phyloP scores from a whole-genome alignment of 2,113 vertebrate genomes.

The Anseranas semipalmata region DNA sequence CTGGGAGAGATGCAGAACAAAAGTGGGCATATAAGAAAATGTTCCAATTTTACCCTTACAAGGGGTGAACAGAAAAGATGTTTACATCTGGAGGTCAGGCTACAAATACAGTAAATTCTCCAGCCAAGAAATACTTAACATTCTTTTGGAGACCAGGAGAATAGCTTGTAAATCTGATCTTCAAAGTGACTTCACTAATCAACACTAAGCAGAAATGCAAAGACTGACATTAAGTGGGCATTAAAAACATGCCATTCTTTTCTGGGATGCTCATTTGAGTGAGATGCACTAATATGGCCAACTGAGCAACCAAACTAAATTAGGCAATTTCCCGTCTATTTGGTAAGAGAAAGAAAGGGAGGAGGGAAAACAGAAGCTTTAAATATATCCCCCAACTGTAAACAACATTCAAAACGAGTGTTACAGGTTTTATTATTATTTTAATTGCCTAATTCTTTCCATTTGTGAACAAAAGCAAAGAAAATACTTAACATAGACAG shows the following conservation, averaged over 20 bases:
- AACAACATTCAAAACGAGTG: not conserved
- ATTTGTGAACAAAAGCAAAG: not conserved
- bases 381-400: not conserved
- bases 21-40: not conserved
- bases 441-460: not conserved
- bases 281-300: slow-evolving; percentile 19
- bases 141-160: not conserved
- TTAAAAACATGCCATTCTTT: not conserved
- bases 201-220: not conserved
- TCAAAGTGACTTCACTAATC: not conserved
- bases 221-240: not conserved
- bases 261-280: not conserved
- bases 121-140: slow-evolving; percentile 11
- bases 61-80: slow-evolving; percentile 7
- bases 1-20: not conserved
- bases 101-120: not conserved
- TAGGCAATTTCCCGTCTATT: slow-evolving; percentile 27
- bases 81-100: slow-evolving; percentile 38
- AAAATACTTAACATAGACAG: not conserved
- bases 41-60: not conserved
- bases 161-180: not conserved
- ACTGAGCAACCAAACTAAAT: not conserved
- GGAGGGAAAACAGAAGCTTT: slow-evolving; percentile 9
- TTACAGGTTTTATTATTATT: slow-evolving; percentile 26
- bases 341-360: not conserved